Evolutionary conservation across 37 sponge, comb jelly and placozoan species (phyloP).

Genomic region (Ephydatia muelleri): DNA sequence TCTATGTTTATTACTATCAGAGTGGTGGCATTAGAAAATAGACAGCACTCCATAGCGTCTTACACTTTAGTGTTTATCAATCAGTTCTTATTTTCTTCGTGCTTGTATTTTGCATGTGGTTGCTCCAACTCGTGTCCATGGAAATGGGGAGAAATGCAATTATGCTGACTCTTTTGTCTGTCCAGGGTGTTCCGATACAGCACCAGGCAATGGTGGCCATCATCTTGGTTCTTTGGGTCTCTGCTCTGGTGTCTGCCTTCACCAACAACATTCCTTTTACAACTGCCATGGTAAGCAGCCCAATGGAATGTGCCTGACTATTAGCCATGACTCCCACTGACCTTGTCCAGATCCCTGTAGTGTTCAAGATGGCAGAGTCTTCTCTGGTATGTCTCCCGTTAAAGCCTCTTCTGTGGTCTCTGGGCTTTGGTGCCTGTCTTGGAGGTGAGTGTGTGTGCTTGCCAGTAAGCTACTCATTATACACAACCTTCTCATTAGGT

Average conservation of each 20-base stretch:
- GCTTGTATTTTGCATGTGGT: too few relatives aligned
- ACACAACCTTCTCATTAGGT: constrained; percentile 37
- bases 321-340: not conserved
- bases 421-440: constrained; percentile 98
- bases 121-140: too few relatives aligned
- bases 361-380: constrained; percentile 76
- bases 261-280: constrained; percentile 99
- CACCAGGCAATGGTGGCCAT: constrained; percentile 89
- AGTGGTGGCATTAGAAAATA: too few relatives aligned
- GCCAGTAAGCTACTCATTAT: not conserved
- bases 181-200: constrained; percentile 58
- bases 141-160: too few relatives aligned
- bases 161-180: too few relatives aligned
- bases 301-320: too few relatives aligned
- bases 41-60: too few relatives aligned
- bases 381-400: constrained; percentile 70
- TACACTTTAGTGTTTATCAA: too few relatives aligned
- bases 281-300: constrained; percentile 63
- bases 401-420: constrained; percentile 91
- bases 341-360: constrained; percentile 84
- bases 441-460: constrained; percentile 68
- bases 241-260: constrained; percentile 92
- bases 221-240: constrained; percentile 89
- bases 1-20: too few relatives aligned
- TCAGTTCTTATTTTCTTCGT: too few relatives aligned